These are phyloP conservation scores for Odocoileus hemionus DNA, from an alignment of 2,113 vertebrate genomes.

Conservation along the genomic window DNA sequence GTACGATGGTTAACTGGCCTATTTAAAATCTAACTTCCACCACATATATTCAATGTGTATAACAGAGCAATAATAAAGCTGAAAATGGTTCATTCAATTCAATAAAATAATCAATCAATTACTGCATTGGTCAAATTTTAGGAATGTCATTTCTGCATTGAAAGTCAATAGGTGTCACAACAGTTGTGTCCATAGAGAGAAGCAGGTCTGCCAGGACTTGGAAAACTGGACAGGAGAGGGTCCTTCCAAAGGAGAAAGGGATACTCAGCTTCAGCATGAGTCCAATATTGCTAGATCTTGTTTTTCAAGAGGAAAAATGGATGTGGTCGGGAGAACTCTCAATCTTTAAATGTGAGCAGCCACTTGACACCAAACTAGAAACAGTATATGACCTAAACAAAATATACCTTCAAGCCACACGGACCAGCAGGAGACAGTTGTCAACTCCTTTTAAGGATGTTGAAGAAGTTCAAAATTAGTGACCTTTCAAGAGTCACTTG, in stretches of 20 bases:
- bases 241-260: background rate
- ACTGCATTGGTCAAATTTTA: background rate
- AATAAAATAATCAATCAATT: background rate
- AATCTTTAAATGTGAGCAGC: background rate
- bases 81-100: background rate
- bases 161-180: background rate
- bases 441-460: background rate
- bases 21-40: background rate
- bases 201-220: background rate
- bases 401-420: background rate
- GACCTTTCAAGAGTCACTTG: background rate
- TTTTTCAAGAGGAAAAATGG: background rate
- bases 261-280: background rate
- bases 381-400: background rate
- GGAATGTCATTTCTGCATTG: background rate
- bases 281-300: background rate
- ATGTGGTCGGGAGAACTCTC: background rate
- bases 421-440: background rate
- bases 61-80: background rate
- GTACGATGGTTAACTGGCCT: background rate
- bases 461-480: background rate
- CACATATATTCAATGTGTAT: background rate
- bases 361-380: background rate
- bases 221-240: background rate
- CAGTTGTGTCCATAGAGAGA: background rate